Percentiles rank a stretch among this genome's conserved stretches.
These are phyloP conservation scores for Mesembrinibis cayennensis DNA, from an alignment of 2,113 vertebrate species.

Conservation along the genomic window DNA sequence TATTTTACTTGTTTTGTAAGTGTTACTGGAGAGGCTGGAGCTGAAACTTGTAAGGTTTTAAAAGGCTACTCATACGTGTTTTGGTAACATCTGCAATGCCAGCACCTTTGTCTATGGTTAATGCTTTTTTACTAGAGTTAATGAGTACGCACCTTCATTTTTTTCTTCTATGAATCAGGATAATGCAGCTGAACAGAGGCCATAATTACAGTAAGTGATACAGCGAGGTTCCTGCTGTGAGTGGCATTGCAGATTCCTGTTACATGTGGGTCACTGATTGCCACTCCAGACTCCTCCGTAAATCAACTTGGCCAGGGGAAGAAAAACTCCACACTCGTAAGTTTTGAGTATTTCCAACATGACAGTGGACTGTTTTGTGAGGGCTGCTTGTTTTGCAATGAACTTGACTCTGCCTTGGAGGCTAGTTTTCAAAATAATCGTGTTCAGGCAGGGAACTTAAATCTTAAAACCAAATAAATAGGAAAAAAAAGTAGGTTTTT, in stretches of 20 bases:
- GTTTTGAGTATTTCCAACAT: background rate
- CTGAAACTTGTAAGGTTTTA: background rate
- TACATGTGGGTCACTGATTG: background rate
- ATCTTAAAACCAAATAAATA: background rate
- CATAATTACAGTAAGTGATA: background rate
- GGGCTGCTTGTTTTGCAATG: background rate
- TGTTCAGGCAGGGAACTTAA: background rate
- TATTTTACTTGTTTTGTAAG: background rate
- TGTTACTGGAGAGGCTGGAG: background rate
- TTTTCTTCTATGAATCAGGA: background rate
- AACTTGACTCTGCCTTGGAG: background rate
- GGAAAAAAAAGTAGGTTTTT: accelerated
- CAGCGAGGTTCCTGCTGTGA: background rate
- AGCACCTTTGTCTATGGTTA: constrained; percentile 28
- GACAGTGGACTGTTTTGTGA: background rate
- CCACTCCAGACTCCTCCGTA: background rate
- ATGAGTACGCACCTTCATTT: background rate
- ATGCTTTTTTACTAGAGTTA: constrained; percentile 52
- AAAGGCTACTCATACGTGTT: constrained; percentile 10
- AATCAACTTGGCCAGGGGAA: background rate
- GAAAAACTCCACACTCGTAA: background rate
- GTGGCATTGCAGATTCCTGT: background rate
- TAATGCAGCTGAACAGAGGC: background rate
- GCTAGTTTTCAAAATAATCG: background rate
- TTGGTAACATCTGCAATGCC: constrained; percentile 25